Conservation (phyloP, 2,888 invertebrate species). For the Acrobasis repandana region DNA sequence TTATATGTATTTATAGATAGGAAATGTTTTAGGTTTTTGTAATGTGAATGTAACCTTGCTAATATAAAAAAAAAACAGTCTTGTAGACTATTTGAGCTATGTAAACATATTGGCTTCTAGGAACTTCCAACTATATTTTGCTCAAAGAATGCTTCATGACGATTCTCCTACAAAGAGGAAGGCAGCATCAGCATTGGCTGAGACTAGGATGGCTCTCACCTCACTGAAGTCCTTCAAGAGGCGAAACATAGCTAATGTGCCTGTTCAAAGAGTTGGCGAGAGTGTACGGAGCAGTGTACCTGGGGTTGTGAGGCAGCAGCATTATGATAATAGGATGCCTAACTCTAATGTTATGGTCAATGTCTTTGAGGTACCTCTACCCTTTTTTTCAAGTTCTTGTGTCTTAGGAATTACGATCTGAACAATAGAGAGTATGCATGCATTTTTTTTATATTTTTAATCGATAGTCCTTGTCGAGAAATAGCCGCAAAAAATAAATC, state of each 20-base stretch:
- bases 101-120: conserved; percentile 65
- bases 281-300: conserved; percentile 77
- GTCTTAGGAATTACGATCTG: too few relatives aligned
- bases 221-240: conserved; percentile 87
- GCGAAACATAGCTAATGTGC: conserved; percentile 72
- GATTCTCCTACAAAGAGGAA: conserved; percentile 82
- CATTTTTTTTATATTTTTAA: too few relatives aligned
- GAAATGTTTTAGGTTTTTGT: too few relatives aligned
- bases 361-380: conserved; percentile 80
- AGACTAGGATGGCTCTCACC: conserved; percentile 90
- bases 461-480: too few relatives aligned
- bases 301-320: conserved; percentile 79
- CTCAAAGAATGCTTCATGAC: conserved; percentile 86
- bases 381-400: neutral
- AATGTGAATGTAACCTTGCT: neutral
- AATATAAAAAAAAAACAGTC: neutral
- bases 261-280: conserved; percentile 80
- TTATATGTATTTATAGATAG: too few relatives aligned
- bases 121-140: conserved; percentile 88
- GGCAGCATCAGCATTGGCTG: conserved; percentile 84
- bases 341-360: conserved; percentile 79
- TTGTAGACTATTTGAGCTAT: neutral
- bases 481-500: too few relatives aligned
- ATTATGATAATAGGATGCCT: conserved; percentile 59
- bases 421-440: too few relatives aligned